Base-by-base conservation (phyloP, 2,888 invertebrate species). In the Rhabditophanes sp. region DNA sequence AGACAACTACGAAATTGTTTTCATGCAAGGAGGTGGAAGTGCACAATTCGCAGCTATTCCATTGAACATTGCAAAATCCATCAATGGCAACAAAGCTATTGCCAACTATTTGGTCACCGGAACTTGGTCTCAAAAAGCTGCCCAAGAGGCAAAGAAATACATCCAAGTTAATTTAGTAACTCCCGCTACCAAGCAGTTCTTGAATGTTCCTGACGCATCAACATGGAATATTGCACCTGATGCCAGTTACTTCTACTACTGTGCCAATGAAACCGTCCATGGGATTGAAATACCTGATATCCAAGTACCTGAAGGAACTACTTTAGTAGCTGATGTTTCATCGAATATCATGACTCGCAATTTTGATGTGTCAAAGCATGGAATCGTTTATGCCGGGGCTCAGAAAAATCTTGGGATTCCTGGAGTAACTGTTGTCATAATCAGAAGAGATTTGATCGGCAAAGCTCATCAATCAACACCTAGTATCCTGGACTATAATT, bases 321-420 rank as follows among this genome's bases (percentile, higher is more conserved):
- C n/a, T n/a, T 65, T 96, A 30, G 85, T 93, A 5, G 80, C 79
- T 44, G 93, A 96, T 65, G 90, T 93, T 84, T 93, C 90, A 1
- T 93, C 93, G 8, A 90, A 88, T 69, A 80, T 93, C 57, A 76
- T 93, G 67, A 80, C 87, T 0, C 76, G 79, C 62, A 75, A 77
- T 46, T 57, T 96, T 25, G 88, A 93, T 69, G 75, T 96, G 33
- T 76, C 78, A 1, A 85, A 85, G 79, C 96, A 79, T 70, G 90
- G 85, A 26, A 71, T 85, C 0, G 82, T 96, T 43, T 85, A 81
- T 66, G 93, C 81, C 33, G 90, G 90, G 15, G 88, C 90, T 3
- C 96, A 96, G 67, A 96, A 96, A 71, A 96, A 96, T 68, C 78
- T 93, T 45, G 96, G 93, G 1, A 82, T 87, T 11, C 77, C 90